These are phyloP conservation scores for Zingel zingel DNA, from an alignment of 2,113 vertebrate genomes.

Conservation along the genomic window DNA sequence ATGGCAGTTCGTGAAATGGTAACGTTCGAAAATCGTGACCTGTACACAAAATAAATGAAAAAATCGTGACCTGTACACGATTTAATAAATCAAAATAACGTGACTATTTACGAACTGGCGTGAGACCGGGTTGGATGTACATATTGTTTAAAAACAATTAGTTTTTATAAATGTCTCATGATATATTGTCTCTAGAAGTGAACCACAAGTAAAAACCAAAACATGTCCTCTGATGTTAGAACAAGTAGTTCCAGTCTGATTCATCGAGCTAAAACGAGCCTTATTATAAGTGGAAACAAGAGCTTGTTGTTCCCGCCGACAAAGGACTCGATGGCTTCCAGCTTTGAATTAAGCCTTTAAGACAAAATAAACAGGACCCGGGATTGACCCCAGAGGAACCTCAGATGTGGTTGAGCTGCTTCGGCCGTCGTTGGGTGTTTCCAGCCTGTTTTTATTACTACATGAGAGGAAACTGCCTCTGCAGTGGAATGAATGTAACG, in stretches of 20 bases:
- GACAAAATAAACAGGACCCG: conserved; percentile 45
- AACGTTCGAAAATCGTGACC: too few species aligned
- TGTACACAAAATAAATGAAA: too few species aligned
- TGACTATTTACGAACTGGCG: too few species aligned
- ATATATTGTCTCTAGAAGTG: too few species aligned
- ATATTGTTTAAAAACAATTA: too few species aligned
- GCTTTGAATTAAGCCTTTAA: conserved; percentile 33
- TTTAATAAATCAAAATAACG: too few species aligned
- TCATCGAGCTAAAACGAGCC: neutral
- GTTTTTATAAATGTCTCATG: too few species aligned
- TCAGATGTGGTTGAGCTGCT: conserved; percentile 49
- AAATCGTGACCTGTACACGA: too few species aligned
- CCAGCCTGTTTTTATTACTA: conserved; percentile 53
- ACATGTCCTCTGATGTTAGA: conserved; percentile 6
- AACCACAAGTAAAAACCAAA: neutral
- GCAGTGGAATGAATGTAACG: conserved; percentile 4
- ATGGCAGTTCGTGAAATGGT: too few species aligned
- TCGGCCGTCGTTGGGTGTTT: neutral
- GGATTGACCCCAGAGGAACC: conserved; percentile 49
- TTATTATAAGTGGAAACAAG: conserved; percentile 47
- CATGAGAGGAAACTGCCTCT: conserved; percentile 49
- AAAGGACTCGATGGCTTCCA: conserved; percentile 31
- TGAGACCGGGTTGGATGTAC: too few species aligned
- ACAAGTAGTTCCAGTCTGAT: conserved; percentile 13
- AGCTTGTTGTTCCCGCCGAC: conserved; percentile 37